Base-by-base conservation (phyloP, 2,888 invertebrate genomes). In the Oligia fasciuncula region DNA sequence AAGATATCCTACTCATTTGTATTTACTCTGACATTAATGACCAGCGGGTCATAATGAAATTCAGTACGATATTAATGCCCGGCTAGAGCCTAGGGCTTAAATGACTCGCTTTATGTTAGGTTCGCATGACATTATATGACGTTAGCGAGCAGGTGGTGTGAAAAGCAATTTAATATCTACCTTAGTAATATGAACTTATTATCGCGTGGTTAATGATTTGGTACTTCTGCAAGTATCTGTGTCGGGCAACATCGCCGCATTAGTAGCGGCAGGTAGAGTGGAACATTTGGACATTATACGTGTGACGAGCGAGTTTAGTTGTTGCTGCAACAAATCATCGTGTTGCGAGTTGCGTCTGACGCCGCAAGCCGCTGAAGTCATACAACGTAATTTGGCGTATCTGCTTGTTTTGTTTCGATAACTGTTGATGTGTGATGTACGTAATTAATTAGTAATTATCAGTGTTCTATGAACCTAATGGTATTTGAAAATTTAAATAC, bases 271-370 rank as follows among this genome's bases (percentile, higher is more conserved):
- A 69, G 81, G 72, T 77, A 65, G 66, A 23, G 63, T 60, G 60
- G 19, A 66, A 80, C 51, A 69, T 57, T 73, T n/a, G 51, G 57
- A 62, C 76, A 62, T 62, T 54, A 54, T 29, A 23, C 54, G 71
- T 68, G 82, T 69, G 77, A 73, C 68, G 72, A 46, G 81, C 67
- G 54, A 67, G 66, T 71, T 46, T 67, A 57, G 67, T 71, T 76
- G 80, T 66, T 46, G 66, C 54, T 46, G 81, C 62, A 81, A 66
- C 76, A 67, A 57, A 71, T 71, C 35, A 66, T 70, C 9, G 67
- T 23, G 40, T n/a, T 3, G 23, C 40, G 46, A 8, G 54, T 46
- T 19, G 19, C 6, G 35, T 11, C 19, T 51, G 66, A 3, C 11
- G n/a, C 46, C 9, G n/a, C 8, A 8, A 43, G 69, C 60, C 69